A percentile compares a stretch with the other conserved stretches of the same genome.
Conservation (phyloP, 2,888 invertebrate species). For the Eupithecia centaureata region DNA sequence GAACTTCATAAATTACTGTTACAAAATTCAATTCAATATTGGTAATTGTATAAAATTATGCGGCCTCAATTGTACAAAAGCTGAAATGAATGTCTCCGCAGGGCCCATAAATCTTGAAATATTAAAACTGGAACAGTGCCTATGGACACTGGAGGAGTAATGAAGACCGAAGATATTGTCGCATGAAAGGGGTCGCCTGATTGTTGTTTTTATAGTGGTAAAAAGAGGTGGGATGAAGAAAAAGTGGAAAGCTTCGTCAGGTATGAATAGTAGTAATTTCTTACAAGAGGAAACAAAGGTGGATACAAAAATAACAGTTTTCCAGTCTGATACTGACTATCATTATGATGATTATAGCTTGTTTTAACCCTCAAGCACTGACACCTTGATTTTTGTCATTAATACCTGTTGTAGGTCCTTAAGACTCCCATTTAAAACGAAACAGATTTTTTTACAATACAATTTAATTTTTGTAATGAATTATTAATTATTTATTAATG, state of each 20-base stretch:
- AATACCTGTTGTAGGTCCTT: no score
- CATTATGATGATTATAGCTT: neutral
- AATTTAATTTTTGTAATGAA: no score
- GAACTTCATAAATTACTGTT: conserved; percentile 38
- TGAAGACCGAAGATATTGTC: conserved; percentile 56
- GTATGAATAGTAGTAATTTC: conserved; percentile 9
- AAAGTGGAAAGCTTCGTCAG: conserved; percentile 1
- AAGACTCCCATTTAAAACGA: no score
- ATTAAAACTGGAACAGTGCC: conserved; percentile 74
- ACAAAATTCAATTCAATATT: conserved; percentile 53
- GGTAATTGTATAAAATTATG: conserved; percentile 51
- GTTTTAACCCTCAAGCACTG: no score
- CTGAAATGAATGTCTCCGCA: conserved; percentile 72
- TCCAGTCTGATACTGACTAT: neutral
- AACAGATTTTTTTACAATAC: no score
- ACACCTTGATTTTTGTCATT: no score
- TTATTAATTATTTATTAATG: no score
- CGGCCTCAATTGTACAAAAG: conserved; percentile 62
- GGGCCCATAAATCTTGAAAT: conserved; percentile 77
- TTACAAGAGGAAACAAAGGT: conserved; percentile 4
- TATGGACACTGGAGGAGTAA: conserved; percentile 59
- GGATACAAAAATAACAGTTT: neutral
- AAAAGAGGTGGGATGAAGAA: conserved; percentile 13
- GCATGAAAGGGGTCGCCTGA: conserved; percentile 46
- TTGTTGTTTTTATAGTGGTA: conserved; percentile 33